Evolutionary conservation across 2,797 vertebrate genomes (phyloP).

Genomic region (Melanotaenia nigrans): DNA sequence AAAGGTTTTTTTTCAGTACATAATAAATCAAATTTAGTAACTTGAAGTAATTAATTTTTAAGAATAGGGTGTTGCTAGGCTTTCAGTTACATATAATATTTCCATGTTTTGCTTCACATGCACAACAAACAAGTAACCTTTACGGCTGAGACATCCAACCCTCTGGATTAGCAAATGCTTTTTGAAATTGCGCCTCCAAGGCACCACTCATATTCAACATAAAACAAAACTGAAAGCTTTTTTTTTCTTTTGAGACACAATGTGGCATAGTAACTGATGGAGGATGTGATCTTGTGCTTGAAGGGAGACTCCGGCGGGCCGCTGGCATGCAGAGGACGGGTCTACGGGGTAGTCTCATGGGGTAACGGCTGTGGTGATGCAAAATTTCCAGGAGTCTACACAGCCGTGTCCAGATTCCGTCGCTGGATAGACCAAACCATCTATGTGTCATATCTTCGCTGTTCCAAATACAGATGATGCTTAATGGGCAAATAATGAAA

Average conservation of each 20-base stretch:
- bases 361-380: constrained; percentile 80
- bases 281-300: constrained; percentile 42
- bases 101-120: background rate
- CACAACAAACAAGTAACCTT: constrained; percentile 6
- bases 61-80: background rate
- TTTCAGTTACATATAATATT: constrained; percentile 6
- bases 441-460: constrained; percentile 68
- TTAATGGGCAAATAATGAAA: background rate
- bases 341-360: constrained; percentile 85
- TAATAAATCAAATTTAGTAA: background rate
- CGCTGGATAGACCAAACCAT: constrained; percentile 85
- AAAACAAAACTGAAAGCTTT: constrained; percentile 14
- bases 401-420: constrained; percentile 80
- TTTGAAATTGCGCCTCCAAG: constrained; percentile 2
- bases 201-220: background rate
- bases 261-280: constrained; percentile 14
- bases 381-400: constrained; percentile 83
- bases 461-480: constrained; percentile 48
- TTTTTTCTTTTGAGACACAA: background rate
- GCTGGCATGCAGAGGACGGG: constrained; percentile 77
- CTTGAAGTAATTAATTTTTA: background rate
- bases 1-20: background rate
- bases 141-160: constrained; percentile 5
- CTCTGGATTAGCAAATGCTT: background rate
- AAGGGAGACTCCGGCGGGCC: constrained; percentile 85